Base-by-base conservation (phyloP, 1,140 invertebrate genomes). In the Drosophila lowei region DNA sequence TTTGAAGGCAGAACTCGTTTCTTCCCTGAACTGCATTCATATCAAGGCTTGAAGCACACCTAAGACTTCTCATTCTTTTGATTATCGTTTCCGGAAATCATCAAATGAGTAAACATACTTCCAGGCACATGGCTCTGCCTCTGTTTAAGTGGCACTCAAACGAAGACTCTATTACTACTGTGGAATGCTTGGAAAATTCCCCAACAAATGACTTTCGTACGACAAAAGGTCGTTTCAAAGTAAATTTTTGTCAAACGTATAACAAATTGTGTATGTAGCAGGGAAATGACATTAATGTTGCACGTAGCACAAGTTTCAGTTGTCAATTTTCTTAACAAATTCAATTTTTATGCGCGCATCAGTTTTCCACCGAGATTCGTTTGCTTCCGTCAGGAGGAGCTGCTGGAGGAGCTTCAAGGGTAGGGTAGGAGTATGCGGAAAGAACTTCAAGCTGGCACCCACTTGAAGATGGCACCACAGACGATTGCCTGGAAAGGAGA, bases 371-470 rank as follows among this genome's bases (percentile, higher is more conserved):
- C 15, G 48, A 73, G 59, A 74, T 72, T 72, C 55, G 23, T 71
- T 71, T 49, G 61, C 60, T 74, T 73, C 71, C 71, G 53, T 25
- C n/a, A n/a, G n/a, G n/a, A n/a, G n/a, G n/a, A n/a, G n/a, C n/a
- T n/a, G n/a, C n/a, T n/a, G n/a, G n/a, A n/a, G n/a, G n/a, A n/a
- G n/a, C n/a, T n/a, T n/a, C n/a, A n/a, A n/a, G n/a, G n/a, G n/a
- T n/a, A n/a, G n/a, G n/a, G n/a, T n/a, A n/a, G n/a, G n/a, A n/a
- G n/a, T n/a, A n/a, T n/a, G n/a, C n/a, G n/a, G n/a, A n/a, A n/a
- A n/a, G n/a, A 38, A 38, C 49, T 68, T 76, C 52, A 76, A 68
- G 72, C 72, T 68, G 73, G 72, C 72, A 75, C 72, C 56, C 72
- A 75, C 72, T 75, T 67, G 50, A 75, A 66, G 48, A 54, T 48